These are phyloP conservation scores for Drosophila sechellia DNA, from an alignment of 1,140 invertebrate genomes.

Conservation along the genomic window DNA sequence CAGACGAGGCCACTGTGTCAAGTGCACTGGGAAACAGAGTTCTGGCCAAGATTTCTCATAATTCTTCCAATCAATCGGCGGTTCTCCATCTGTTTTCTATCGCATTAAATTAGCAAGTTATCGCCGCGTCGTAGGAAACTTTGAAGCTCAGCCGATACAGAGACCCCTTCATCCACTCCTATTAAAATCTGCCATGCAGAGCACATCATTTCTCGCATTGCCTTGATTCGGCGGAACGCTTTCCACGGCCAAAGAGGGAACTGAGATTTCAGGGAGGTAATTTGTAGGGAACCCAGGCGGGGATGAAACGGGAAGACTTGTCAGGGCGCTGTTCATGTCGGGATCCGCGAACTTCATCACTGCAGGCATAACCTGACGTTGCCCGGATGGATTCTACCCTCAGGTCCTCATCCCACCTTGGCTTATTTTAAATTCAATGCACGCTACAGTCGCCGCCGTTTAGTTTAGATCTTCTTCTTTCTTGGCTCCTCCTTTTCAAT, in stretches of 20 bases:
- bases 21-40: conserved; percentile 9
- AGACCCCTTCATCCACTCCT: neutral
- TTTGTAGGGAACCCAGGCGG: neutral
- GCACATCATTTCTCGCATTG: conserved; percentile 35
- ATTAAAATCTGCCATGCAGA: conserved; percentile 41
- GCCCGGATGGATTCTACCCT: conserved; percentile 17
- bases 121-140: conserved; percentile 13
- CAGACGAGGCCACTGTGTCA: conserved; percentile 48
- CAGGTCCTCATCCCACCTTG: conserved; percentile 14
- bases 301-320: conserved; percentile 20
- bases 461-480: conserved; percentile 55
- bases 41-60: neutral
- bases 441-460: conserved; percentile 74
- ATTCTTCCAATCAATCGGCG: conserved; percentile 14
- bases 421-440: conserved; percentile 80
- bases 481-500: conserved; percentile 7
- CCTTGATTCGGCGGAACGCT: conserved; percentile 48
- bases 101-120: conserved; percentile 56
- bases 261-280: conserved; percentile 38
- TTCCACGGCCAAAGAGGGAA: conserved; percentile 18
- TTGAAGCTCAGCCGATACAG: conserved; percentile 1
- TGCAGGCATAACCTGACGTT: conserved; percentile 39
- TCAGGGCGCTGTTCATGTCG: conserved; percentile 28
- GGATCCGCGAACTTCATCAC: conserved; percentile 51
- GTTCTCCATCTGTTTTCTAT: conserved; percentile 11